Evolutionary conservation across 2,113 vertebrate species (phyloP), one percentile per base, ranked within the genome.

Genomic region (Cichladusa arquata): DNA sequence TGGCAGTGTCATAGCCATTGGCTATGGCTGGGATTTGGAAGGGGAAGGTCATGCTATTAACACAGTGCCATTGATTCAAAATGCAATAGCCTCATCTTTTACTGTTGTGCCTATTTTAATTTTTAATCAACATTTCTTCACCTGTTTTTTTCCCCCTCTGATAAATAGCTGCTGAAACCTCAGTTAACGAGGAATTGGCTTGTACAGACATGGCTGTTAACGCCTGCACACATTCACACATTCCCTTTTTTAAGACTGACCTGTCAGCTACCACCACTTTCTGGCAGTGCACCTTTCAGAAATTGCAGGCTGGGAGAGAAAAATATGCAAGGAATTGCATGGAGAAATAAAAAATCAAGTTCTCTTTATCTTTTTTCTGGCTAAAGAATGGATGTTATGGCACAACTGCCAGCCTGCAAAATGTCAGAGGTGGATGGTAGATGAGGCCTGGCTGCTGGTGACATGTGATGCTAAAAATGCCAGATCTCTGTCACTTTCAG

Each of bases 11-110:
- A 24, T 26, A 74, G 86, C 78, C 45, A 12, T 8, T 26, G 64
- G 72, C 84, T 81, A 2, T 88, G 69, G 51, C 88, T 47, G n/a
- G 42, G 67, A 34, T 56, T 36, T 76, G 73, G 70, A 79, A 70
- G 62, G 61, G 66, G 72, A 80, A 95, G 58, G 69, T 72, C 1
- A 6, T 86, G 88, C 90, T 86, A 9, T 86, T 90, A 92, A 94
- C 81, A 66, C 76, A 64, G 82, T 83, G 67, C 92, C 93, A 74
- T 94, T 85, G 51, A 48, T 94, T 95, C 90, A 84, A 81, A 92
- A 90, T 48, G 87, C 88, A 91, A 48, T 82, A 94, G 92, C 88
- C 80, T 94, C 94, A 83, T 88, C 78, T 92, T 95, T 84, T 86
- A 66, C 70, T 47, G 25, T 54, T 87, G 91, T 92, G 94, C 86